A percentile compares a stretch with the other conserved stretches of the same genome.
phyloP scores from a whole-genome alignment of 2,888 invertebrate genomes.

The Ormia ochracea region DNA sequence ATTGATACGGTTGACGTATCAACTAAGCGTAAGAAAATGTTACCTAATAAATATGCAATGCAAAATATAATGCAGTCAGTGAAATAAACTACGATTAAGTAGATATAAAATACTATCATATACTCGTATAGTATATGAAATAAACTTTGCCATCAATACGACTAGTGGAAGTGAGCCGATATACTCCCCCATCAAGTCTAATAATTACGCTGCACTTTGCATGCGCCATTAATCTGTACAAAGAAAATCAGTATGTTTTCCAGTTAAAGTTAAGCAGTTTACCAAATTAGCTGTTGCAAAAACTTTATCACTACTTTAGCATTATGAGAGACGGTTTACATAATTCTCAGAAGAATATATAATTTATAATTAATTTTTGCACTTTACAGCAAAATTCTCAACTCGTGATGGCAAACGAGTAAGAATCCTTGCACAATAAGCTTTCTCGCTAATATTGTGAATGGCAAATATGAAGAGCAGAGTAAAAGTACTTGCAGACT shows the following conservation, averaged over 20 bases:
- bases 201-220: slow-evolving; percentile 50
- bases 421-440: no score
- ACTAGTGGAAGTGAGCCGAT: neutral
- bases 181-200: neutral
- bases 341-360: slow-evolving; percentile 16
- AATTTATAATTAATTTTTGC: neutral
- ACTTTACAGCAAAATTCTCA: slow-evolving; percentile 20
- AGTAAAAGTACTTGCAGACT: slow-evolving; percentile 24
- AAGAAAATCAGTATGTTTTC: slow-evolving; percentile 30
- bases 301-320: neutral
- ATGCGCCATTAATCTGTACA: slow-evolving; percentile 45
- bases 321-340: neutral
- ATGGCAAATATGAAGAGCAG: slow-evolving; percentile 31
- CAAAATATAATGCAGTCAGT: no score
- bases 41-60: no score
- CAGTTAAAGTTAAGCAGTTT: slow-evolving; percentile 50
- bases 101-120: no score
- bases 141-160: no score
- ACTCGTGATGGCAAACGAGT: slow-evolving; percentile 10
- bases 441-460: neutral
- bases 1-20: no score
- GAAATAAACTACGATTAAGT: no score
- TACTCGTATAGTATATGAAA: no score
- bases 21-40: no score
- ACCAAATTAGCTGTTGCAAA: neutral